phyloP scores from a whole-genome alignment of 2,113 vertebrate genomes.

The Anoplopoma fimbria region DNA sequence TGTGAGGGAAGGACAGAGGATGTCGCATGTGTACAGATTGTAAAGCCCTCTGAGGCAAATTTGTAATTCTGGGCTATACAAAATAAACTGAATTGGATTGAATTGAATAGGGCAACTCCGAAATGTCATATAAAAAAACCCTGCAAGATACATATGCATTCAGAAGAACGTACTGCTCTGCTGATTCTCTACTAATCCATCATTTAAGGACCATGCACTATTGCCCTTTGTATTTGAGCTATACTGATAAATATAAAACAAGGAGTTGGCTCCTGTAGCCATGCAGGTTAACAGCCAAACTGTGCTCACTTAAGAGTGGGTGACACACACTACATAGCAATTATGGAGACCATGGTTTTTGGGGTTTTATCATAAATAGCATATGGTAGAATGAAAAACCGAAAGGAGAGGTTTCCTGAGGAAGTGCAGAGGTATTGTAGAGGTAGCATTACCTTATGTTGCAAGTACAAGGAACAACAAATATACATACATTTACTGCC shows the following conservation, averaged over 20 bases:
- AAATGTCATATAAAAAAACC: background rate
- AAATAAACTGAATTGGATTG: too few relatives aligned
- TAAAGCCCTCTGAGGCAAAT: too few relatives aligned
- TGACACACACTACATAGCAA: background rate
- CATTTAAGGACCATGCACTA: background rate
- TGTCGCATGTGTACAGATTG: too few relatives aligned
- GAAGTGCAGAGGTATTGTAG: background rate
- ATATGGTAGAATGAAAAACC: background rate
- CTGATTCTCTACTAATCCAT: background rate
- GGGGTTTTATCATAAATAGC: background rate
- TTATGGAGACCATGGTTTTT: background rate
- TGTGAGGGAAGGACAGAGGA: too few relatives aligned
- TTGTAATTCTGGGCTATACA: too few relatives aligned
- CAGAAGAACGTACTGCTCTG: background rate
- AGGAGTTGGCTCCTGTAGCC: background rate
- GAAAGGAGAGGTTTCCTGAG: background rate
- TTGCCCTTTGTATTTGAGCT: background rate
- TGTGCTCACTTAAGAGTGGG: background rate
- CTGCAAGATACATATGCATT: background rate
- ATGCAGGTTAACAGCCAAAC: slow-evolving; percentile 17
- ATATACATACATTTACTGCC: background rate
- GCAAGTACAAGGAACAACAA: background rate
- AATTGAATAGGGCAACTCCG: background rate
- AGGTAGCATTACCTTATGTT: background rate
- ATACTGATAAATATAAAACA: slow-evolving; percentile 7